Evolutionary conservation across 1,140 invertebrate genomes (phyloP).

Genomic region (Agrilus planipennis): DNA sequence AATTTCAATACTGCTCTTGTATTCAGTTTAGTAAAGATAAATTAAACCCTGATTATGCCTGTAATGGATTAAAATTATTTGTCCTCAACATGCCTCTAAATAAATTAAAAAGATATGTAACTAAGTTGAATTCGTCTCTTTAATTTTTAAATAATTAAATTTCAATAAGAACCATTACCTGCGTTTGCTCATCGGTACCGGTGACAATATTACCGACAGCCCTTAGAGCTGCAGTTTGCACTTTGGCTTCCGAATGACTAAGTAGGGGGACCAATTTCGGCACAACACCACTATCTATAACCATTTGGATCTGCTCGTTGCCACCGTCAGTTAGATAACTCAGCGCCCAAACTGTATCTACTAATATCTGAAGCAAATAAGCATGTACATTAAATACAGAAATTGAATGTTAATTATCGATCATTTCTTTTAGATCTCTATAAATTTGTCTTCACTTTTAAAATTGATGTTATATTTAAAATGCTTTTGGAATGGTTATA

Average conservation of each 20-base stretch:
- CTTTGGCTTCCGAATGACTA: constrained; percentile 93
- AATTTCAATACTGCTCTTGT: background rate
- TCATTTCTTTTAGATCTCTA: too few species aligned
- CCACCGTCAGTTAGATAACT: constrained; percentile 98
- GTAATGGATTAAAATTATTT: too few species aligned
- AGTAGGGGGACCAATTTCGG: constrained; percentile 89
- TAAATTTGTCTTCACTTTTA: too few species aligned
- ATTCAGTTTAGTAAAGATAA: too few species aligned
- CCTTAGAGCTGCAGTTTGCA: constrained; percentile 90
- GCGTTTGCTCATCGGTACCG: constrained; percentile 97
- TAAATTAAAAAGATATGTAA: background rate
- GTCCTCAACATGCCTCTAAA: too few species aligned
- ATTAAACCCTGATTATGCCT: too few species aligned
- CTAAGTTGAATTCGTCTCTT: background rate
- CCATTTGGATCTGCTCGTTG: constrained; percentile 98
- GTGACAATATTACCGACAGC: constrained; percentile 99
- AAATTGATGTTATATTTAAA: too few species aligned
- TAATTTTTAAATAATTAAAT: constrained; percentile 14
- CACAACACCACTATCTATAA: constrained; percentile 92
- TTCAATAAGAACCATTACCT: too few species aligned
- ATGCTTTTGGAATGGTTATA: too few species aligned
- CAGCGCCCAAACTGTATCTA: constrained; percentile 98
- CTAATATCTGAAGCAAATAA: constrained; percentile 66
- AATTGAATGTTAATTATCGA: too few species aligned
- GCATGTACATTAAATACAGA: background rate